Base-by-base conservation (phyloP, 1,140 invertebrate species). In the Hermetia illucens region DNA sequence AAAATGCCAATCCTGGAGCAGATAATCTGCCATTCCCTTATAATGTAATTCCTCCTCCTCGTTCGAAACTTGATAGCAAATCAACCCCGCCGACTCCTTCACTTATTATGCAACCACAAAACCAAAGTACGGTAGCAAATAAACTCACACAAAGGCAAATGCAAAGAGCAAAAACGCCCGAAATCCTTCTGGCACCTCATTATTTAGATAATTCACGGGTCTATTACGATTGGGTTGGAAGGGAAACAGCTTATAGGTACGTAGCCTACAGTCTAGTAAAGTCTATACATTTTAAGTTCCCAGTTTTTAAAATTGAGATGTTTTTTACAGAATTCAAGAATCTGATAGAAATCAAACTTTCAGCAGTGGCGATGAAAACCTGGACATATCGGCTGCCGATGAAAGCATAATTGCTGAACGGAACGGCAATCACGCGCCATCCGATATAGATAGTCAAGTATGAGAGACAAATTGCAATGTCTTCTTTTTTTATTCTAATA, bases 121-220 rank as follows among this genome's bases (percentile, higher is more conserved):
- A 48, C 34, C 21, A 21, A 42, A 19, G 38, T 53, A 47, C 8
- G n/a, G 24, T 40, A n/a, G 15, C 22, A 4, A 20, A n/a, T 32
- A 35, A 32, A 30, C n/a, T 36, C 3, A 29, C 15, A 13, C 33
- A 43, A 5, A 6, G 20, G 31, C 64, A 63, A 53, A 58, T 65
- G 54, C 69, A 69, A 45, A 54, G 75, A 9, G 72, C 71, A 33
- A 63, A 82, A 41, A 82, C 80, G 2, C 77, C 81, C 0, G 82
- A 86, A 62, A 77, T 87, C 35, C 54, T 87, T 19, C 55, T 86
- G 2, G 74, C 80, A 1, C 82, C 82, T 3, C 73, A 81, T 42
- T 84, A 80, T 58, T 60, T 72, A 30, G 64, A 67, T 16, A 41
- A 41, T 31, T 38, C 61, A 21, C 61, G 61, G 33, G 55, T 60